Base-by-base conservation (phyloP, 2,888 invertebrate species). In the Tyria jacobaeae region DNA sequence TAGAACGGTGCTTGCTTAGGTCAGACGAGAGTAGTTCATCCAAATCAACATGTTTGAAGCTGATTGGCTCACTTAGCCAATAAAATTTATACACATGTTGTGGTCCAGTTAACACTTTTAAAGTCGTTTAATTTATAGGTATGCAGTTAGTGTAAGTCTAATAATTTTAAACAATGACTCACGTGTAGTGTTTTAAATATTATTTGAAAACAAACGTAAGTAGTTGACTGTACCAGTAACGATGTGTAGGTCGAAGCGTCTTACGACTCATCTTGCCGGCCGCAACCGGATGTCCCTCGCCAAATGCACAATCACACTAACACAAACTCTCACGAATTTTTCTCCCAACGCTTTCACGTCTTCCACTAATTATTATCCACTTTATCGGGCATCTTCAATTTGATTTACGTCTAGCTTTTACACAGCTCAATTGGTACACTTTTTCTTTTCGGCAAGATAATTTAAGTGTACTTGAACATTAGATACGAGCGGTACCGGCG, bases 361-460 rank as follows among this genome's bases (percentile, higher is more conserved):
- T 90, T 90, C 93, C 89, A 91, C 92, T 94, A 93, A 94, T 94
- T 94, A 94, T 93, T 92, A 94, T 91, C 92, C 90, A 94, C 93
- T 94, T 93, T 93, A 94, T 93, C 93, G 91, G 88, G 88, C 93
- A 93, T 93, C 94, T 93, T 92, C 92, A 93, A 92, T 94, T 93
- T 93, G 93, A 93, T 93, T 93, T 93, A 94, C 92, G 89, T 91
- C 90, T 90, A 89, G 84, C 88, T 88, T 87, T 89, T 88, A 88
- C 89, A 88, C 85, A 86, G 88, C 87, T 89, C 89, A 89, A 91
- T 93, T 87, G 90, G 90, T 91, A 90, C 86, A 92, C 92, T 93
- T 93, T 93, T 93, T 91, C 90, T 92, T 93, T 92, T 90, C 83
- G 86, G 79, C 82, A 76, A 84, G 79, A 85, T 89, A 86, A 89